Percentiles rank a stretch among this genome's conserved stretches.
Evolutionary conservation across 1,140 invertebrate species (phyloP).

Genomic region (Ceratosolen fusciceps): DNA sequence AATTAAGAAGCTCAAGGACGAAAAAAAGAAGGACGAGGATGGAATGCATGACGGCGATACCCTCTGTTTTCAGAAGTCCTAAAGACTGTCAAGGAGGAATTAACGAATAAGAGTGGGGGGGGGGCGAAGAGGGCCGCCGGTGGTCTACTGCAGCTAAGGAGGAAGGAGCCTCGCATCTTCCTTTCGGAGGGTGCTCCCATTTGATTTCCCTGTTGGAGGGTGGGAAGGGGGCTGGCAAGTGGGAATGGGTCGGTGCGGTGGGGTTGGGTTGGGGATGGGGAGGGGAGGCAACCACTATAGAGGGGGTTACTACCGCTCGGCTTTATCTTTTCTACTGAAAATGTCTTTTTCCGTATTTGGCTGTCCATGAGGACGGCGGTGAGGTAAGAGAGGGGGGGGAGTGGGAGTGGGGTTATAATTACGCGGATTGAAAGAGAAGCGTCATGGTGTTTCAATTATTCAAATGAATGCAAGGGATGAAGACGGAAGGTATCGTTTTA

Average conservation of each 20-base stretch:
- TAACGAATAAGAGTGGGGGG: conserved; percentile 39
- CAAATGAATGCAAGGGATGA: conserved; percentile 35
- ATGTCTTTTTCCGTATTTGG: not conserved
- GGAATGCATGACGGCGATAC: conserved; percentile 49
- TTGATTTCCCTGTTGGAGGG: too few relatives aligned
- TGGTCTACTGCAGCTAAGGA: not conserved
- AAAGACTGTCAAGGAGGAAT: conserved; percentile 37
- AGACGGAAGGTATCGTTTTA: conserved; percentile 11
- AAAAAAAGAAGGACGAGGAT: not conserved
- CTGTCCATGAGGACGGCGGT: too few relatives aligned
- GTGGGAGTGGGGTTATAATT: conserved; percentile 11
- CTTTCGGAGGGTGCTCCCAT: not conserved
- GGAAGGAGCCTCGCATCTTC: conserved; percentile 27
- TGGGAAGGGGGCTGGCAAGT: too few relatives aligned
- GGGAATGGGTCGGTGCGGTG: too few relatives aligned
- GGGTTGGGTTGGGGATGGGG: too few relatives aligned
- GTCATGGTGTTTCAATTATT: conserved; percentile 48
- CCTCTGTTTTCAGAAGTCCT: conserved; percentile 45
- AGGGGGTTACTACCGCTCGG: not conserved
- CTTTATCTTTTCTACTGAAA: conserved; percentile 19
- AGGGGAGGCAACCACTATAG: not conserved
- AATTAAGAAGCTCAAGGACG: conserved; percentile 57
- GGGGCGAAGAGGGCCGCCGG: too few relatives aligned
- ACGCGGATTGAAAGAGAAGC: conserved; percentile 39
- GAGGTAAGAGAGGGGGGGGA: too few relatives aligned